phyloP scores from a whole-genome alignment of 2,888 invertebrate species.

The Melipona bicolor region DNA sequence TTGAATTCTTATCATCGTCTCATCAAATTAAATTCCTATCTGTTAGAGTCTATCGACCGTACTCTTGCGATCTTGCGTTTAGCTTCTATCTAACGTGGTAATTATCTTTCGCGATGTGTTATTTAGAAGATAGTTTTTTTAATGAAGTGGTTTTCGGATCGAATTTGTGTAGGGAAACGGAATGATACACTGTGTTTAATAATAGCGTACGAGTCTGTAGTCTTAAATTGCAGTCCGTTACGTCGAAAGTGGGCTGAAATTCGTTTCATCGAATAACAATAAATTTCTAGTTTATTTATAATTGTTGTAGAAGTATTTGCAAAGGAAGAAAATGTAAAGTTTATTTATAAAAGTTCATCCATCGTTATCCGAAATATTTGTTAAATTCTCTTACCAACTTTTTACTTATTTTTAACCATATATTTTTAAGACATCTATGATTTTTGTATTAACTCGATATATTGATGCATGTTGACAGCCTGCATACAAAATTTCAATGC shows the following conservation, averaged over 20 bases:
- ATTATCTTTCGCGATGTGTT: background rate
- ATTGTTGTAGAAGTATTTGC: too few species aligned
- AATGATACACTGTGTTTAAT: background rate
- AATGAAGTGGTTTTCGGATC: background rate
- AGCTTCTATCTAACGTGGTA: background rate
- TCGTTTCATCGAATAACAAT: background rate
- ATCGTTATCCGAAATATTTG: too few species aligned
- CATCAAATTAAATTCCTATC: constrained; percentile 15
- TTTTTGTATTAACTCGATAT: too few species aligned
- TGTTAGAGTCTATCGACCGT: background rate
- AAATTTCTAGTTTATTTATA: background rate
- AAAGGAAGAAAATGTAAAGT: too few species aligned
- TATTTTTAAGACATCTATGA: too few species aligned
- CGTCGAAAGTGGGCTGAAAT: background rate
- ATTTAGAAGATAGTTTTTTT: background rate
- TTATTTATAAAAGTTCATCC: too few species aligned
- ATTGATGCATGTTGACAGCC: too few species aligned
- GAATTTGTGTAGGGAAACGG: background rate
- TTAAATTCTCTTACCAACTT: too few species aligned
- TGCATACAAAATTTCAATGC: too few species aligned
- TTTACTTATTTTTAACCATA: too few species aligned
- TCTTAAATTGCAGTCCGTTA: background rate
- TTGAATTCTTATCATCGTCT: constrained; percentile 1
- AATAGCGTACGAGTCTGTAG: background rate
- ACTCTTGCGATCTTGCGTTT: background rate